Evolutionary conservation across 2,888 invertebrate genomes (phyloP).

Genomic region (Pseudeuparius sepicola): DNA sequence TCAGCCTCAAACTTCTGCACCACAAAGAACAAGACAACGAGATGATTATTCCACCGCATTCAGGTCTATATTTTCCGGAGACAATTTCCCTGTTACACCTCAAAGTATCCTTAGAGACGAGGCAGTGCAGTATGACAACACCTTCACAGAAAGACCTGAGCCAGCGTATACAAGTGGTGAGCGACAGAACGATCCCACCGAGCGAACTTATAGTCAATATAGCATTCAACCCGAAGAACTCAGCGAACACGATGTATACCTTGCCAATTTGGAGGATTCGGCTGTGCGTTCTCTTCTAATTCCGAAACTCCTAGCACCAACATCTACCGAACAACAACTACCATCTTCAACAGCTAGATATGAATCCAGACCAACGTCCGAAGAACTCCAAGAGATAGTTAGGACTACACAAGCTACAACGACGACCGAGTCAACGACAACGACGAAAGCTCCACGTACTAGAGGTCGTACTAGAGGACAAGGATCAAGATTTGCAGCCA

Average conservation of each 20-base stretch:
- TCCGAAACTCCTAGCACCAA: slow-evolving; percentile 33
- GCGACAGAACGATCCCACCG: too few species aligned
- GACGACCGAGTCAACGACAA: slow-evolving; percentile 19
- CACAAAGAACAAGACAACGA: too few species aligned
- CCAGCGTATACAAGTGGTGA: too few species aligned
- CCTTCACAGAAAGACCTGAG: too few species aligned
- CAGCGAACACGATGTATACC: slow-evolving; percentile 11
- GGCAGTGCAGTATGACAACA: too few species aligned
- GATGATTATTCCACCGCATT: too few species aligned
- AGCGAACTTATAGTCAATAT: too few species aligned
- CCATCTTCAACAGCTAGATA: slow-evolving; percentile 11
- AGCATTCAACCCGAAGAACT: slow-evolving; percentile 11
- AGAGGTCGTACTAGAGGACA: slow-evolving; percentile 42
- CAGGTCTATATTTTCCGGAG: too few species aligned
- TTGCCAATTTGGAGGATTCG: slow-evolving; percentile 50
- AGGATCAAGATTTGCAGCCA: slow-evolving; percentile 36
- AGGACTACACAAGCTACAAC: slow-evolving; percentile 7
- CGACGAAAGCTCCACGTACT: slow-evolving; percentile 32
- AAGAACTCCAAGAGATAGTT: slow-evolving; percentile 16
- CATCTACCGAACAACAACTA: slow-evolving; percentile 25
- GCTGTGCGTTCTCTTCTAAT: slow-evolving; percentile 34
- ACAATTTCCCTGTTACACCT: too few species aligned
- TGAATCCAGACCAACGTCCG: slow-evolving; percentile 17
- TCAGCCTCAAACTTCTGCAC: too few species aligned
- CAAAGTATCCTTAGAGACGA: too few species aligned